Percentiles rank a stretch among this genome's conserved stretches.
phyloP scores from a whole-genome alignment of 2,888 invertebrate species.

The Cremastinae sp. region DNA sequence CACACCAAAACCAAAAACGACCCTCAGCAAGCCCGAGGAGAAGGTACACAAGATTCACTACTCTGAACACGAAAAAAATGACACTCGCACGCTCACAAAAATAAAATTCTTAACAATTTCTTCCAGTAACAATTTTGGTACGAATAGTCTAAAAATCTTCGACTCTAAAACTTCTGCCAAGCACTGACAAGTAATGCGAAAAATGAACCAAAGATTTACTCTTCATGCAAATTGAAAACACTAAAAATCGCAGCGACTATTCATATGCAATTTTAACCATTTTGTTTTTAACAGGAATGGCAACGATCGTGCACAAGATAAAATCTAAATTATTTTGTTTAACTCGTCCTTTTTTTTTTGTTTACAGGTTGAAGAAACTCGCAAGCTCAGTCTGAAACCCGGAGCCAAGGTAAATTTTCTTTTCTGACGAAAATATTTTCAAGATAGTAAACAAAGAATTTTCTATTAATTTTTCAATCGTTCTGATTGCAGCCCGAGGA shows the following conservation, averaged over 20 bases:
- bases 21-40: slow-evolving; percentile 63
- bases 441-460: too few species aligned
- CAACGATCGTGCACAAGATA: too few species aligned
- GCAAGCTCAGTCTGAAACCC: slow-evolving; percentile 72
- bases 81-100: slow-evolving; percentile 16
- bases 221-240: slow-evolving; percentile 55
- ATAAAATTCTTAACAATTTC: too few species aligned
- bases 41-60: slow-evolving; percentile 71
- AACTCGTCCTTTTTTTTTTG: slow-evolving; percentile 56
- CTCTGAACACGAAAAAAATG: too few species aligned
- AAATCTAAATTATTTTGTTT: not conserved
- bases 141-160: too few species aligned
- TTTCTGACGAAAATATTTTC: too few species aligned
- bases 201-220: too few species aligned
- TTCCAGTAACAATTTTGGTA: too few species aligned
- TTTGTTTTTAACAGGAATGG: too few species aligned
- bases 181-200: too few species aligned
- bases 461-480: too few species aligned
- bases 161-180: too few species aligned
- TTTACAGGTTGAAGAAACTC: slow-evolving; percentile 74
- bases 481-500: slow-evolving; percentile 69
- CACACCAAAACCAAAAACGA: slow-evolving; percentile 60
- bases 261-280: slow-evolving; percentile 1
- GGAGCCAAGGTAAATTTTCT: slow-evolving; percentile 69
- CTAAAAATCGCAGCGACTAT: slow-evolving; percentile 22